Conservation (phyloP, 2,113 vertebrate genomes). For the Pseudolaguvia tuberculata region DNA sequence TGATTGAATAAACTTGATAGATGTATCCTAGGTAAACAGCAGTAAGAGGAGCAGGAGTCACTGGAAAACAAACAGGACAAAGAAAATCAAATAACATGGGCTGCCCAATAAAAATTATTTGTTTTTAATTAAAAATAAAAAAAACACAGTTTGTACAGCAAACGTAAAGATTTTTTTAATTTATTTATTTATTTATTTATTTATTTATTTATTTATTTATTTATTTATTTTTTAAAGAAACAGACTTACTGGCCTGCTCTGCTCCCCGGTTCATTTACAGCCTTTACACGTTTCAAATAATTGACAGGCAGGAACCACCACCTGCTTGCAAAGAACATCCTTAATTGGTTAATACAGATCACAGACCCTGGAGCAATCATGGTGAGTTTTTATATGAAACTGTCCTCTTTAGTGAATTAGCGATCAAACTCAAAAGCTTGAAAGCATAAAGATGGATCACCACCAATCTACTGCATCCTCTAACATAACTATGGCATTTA, state of each 20-base stretch:
- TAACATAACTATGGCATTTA: slow-evolving; percentile 9
- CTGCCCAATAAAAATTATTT: too few relatives aligned
- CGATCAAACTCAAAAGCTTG: not conserved
- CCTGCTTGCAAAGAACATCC: slow-evolving; percentile 20
- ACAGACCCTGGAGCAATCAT: slow-evolving; percentile 15
- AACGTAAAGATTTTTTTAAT: not conserved
- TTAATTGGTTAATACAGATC: slow-evolving; percentile 25
- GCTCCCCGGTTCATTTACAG: not conserved
- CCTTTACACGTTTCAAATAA: slow-evolving; percentile 13
- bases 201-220: too few relatives aligned
- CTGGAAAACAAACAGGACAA: too few relatives aligned
- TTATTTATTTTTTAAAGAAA: too few relatives aligned
- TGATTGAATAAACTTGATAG: too few relatives aligned
- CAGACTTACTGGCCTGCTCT: not conserved
- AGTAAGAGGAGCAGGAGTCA: too few relatives aligned
- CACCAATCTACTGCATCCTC: not conserved
- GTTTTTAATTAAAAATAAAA: not conserved
- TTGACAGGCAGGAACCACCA: slow-evolving; percentile 14
- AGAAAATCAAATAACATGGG: too few relatives aligned
- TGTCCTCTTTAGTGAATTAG: slow-evolving; percentile 10
- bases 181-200: too few relatives aligned
- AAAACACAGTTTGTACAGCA: not conserved
- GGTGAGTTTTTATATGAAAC: slow-evolving; percentile 9
- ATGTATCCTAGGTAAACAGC: too few relatives aligned
- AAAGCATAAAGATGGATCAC: not conserved